Evolutionary conservation across 1,140 invertebrate genomes (phyloP).

Genomic region (Drosophila orosa): DNA sequence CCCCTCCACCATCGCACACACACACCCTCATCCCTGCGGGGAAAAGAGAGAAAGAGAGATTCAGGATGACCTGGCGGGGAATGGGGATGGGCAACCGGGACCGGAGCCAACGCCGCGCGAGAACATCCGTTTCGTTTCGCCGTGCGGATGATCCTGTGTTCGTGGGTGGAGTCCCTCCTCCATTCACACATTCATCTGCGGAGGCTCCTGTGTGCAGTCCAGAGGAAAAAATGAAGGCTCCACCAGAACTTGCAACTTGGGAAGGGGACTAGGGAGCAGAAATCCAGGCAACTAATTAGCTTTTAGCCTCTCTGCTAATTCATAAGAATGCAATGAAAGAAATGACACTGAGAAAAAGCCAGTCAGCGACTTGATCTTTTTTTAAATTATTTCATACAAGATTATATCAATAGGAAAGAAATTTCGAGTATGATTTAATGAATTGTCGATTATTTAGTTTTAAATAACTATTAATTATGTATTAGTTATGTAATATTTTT

Average conservation of each 20-base stretch:
- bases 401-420: no score
- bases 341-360: constrained; percentile 12
- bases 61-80: constrained; percentile 37
- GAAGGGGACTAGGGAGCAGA: background rate
- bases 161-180: constrained; percentile 1
- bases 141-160: constrained; percentile 68
- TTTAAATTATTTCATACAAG: background rate
- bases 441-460: no score
- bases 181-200: constrained; percentile 20
- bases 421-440: background rate
- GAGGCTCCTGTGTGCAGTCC: constrained; percentile 46
- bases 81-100: constrained; percentile 17
- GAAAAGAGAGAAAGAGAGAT: constrained; percentile 30
- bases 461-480: no score
- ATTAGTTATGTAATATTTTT: background rate
- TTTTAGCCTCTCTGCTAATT: constrained; percentile 66
- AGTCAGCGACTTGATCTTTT: no score
- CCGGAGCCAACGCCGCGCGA: constrained; percentile 56
- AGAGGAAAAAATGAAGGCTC: constrained; percentile 61
- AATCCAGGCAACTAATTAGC: constrained; percentile 72
- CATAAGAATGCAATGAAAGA: constrained; percentile 41
- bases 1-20: constrained; percentile 41
- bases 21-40: constrained; percentile 30
- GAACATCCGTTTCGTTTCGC: constrained; percentile 72
- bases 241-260: constrained; percentile 9